A percentile compares a stretch with the other conserved stretches of the same genome.
phyloP scores from a whole-genome alignment of 2,113 vertebrate genomes.

The Atrichornis clamosus region DNA sequence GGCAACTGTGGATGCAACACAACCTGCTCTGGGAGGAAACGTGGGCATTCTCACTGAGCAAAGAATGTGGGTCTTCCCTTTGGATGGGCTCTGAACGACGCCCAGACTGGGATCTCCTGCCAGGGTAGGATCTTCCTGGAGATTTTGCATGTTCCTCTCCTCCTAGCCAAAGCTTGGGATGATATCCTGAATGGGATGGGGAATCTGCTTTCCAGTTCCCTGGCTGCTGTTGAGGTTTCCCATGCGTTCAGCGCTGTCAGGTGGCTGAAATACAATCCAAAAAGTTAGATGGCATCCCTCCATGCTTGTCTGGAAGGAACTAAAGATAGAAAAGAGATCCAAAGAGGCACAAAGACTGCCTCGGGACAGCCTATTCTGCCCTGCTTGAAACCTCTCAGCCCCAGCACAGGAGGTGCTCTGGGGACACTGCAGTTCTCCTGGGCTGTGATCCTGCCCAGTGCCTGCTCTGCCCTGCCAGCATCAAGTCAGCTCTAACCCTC shows the following conservation, averaged over 20 bases:
- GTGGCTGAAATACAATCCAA: not conserved
- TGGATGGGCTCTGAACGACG: not conserved
- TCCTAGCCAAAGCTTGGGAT: not conserved
- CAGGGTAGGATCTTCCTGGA: not conserved
- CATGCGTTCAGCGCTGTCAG: not conserved
- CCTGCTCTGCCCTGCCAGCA: not conserved
- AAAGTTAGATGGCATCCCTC: not conserved
- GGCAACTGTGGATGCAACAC: not conserved
- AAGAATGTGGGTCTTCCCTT: not conserved
- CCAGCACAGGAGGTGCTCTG: not conserved
- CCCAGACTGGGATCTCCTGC: not conserved
- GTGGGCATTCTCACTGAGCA: not conserved
- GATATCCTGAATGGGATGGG: not conserved
- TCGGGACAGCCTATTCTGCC: not conserved
- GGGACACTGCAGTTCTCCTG: accelerated
- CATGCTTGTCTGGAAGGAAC: not conserved
- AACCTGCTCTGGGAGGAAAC: not conserved
- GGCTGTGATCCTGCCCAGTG: not conserved
- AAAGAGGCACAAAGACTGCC: not conserved
- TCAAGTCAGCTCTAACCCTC: not conserved
- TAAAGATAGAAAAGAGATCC: not conserved
- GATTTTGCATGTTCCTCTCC: not conserved
- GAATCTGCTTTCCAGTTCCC: not conserved
- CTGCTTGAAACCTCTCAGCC: not conserved
- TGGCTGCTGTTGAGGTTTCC: slow-evolving; percentile 21